These are phyloP conservation scores for Leiothrix lutea DNA, from an alignment of 2,113 vertebrate species.

Conservation along the genomic window DNA sequence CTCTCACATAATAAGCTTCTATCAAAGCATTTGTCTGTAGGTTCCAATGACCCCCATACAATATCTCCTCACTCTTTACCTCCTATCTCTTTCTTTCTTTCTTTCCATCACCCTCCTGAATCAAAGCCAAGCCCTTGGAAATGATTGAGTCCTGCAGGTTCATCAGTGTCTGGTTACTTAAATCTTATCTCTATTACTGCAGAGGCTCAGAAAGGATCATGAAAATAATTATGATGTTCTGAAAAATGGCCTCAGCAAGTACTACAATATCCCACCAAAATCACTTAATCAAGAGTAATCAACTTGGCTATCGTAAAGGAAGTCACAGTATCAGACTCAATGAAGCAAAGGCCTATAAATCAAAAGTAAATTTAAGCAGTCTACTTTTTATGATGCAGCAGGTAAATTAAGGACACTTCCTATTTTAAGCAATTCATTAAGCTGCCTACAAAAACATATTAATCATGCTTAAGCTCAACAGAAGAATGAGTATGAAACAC, in stretches of 20 bases:
- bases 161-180: background rate
- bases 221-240: background rate
- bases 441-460: background rate
- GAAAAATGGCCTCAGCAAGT: background rate
- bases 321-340: background rate
- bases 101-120: background rate
- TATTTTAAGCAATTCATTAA: slow-evolving; percentile 21
- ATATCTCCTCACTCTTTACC: background rate
- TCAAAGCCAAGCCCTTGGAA: background rate
- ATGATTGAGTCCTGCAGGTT: background rate
- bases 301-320: background rate
- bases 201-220: background rate
- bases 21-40: background rate
- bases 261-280: background rate
- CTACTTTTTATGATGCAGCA: background rate
- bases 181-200: background rate
- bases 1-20: background rate
- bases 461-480: slow-evolving; percentile 4
- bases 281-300: background rate
- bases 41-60: rapidly evolving
- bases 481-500: background rate
- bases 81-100: background rate
- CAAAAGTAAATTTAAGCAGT: background rate
- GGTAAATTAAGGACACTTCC: slow-evolving; percentile 17
- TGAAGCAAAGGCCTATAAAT: slow-evolving; percentile 12